A percentile compares a stretch with the other conserved stretches of the same genome.
Evolutionary conservation across 2,113 vertebrate genomes (phyloP).

Genomic region (Oreotragus oreotragus): DNA sequence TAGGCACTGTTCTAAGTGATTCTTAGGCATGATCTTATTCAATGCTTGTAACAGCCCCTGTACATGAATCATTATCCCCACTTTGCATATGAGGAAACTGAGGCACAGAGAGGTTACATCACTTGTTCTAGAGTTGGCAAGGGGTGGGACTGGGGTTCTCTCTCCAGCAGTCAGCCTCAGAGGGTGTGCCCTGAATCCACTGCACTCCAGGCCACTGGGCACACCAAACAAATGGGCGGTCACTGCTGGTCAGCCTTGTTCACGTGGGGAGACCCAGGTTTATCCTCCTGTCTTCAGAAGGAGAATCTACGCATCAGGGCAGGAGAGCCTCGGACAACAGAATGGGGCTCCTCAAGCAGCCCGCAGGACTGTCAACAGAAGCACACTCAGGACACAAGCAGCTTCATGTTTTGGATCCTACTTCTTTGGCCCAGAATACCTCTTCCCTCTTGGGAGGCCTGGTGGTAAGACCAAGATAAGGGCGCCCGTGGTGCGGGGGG

Average conservation of each 20-base stretch:
- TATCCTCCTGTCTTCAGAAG: neutral
- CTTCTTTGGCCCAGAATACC: neutral
- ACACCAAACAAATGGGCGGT: rapidly evolving
- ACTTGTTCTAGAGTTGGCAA: neutral
- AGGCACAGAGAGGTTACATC: neutral
- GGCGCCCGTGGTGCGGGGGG: neutral
- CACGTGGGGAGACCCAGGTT: too few relatives aligned
- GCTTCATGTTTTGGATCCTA: neutral
- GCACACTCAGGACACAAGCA: neutral
- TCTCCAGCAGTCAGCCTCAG: neutral
- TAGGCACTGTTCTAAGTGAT: neutral
- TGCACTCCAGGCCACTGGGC: neutral
- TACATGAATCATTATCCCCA: neutral
- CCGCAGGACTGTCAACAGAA: neutral
- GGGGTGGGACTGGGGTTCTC: too few relatives aligned
- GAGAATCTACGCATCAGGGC: too few relatives aligned
- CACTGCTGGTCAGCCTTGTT: too few relatives aligned
- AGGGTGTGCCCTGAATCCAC: neutral
- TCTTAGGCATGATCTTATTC: neutral
- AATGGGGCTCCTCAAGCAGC: neutral
- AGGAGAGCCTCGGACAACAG: neutral
- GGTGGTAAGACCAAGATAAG: neutral
- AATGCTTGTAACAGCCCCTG: neutral
- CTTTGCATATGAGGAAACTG: neutral
- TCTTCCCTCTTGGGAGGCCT: neutral